phyloP scores from a whole-genome alignment of 2,888 invertebrate species.

The Stenolophus ochropezus region DNA sequence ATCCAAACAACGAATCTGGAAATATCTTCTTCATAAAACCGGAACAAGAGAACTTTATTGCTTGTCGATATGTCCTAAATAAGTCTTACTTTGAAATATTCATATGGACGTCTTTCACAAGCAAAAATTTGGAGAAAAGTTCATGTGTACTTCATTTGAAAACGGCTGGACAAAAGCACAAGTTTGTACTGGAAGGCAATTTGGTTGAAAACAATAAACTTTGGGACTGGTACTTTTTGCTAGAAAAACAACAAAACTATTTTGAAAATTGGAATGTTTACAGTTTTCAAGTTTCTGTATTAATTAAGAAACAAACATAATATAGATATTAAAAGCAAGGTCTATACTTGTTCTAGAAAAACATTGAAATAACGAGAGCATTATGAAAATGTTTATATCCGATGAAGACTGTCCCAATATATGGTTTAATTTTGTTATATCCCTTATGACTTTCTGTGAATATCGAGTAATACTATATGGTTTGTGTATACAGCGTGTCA shows the following conservation, averaged over 20 bases:
- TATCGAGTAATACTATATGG: too few relatives aligned
- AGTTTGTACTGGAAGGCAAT: background rate
- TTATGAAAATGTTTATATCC: too few relatives aligned
- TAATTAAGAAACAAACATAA: background rate
- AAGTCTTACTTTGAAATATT: background rate
- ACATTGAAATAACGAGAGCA: too few relatives aligned
- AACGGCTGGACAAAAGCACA: background rate
- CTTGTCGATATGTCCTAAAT: background rate
- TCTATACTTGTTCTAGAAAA: too few relatives aligned
- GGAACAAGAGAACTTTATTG: background rate
- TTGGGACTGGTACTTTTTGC: background rate
- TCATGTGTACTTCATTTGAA: background rate
- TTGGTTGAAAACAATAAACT: background rate
- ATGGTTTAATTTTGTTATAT: too few relatives aligned
- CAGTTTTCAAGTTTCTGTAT: background rate
- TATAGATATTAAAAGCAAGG: too few relatives aligned
- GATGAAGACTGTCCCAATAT: too few relatives aligned
- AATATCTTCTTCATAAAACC: background rate
- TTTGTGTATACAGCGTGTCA: too few relatives aligned
- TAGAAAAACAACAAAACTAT: background rate
- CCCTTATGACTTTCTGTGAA: too few relatives aligned
- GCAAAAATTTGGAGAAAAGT: background rate
- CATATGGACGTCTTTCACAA: background rate
- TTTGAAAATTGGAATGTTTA: background rate
- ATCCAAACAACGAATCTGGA: background rate